phyloP scores from a whole-genome alignment of 2,113 vertebrate genomes.

The Sorex araneus region DNA sequence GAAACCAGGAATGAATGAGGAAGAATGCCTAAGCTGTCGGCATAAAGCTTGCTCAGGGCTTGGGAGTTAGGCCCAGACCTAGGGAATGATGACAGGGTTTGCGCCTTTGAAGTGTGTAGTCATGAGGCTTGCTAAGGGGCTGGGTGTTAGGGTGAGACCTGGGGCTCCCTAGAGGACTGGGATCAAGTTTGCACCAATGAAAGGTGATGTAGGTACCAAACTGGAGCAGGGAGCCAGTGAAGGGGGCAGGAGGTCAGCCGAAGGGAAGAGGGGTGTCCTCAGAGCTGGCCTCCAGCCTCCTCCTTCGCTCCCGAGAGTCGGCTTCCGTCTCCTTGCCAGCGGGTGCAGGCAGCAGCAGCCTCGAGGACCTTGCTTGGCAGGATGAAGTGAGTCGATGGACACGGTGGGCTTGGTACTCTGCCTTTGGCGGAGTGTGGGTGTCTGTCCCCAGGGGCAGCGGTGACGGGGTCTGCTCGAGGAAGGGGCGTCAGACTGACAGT shows the following conservation, averaged over 20 bases:
- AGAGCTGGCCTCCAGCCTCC: no score
- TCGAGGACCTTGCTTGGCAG: neutral
- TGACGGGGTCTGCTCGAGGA: no score
- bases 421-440: no score
- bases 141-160: no score
- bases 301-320: neutral
- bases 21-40: neutral
- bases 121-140: neutral
- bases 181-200: no score
- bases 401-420: neutral
- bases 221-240: neutral
- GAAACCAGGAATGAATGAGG: no score
- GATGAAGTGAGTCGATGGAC: neutral
- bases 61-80: no score
- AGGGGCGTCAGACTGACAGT: no score
- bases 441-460: no score
- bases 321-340: neutral
- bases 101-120: neutral
- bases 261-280: neutral
- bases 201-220: neutral
- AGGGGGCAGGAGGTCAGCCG: neutral
- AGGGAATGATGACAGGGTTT: no score
- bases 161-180: no score
- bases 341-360: no score
- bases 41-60: neutral